Evolutionary conservation across 2,888 invertebrate genomes (phyloP).

Genomic region (Frankliniella fusca): DNA sequence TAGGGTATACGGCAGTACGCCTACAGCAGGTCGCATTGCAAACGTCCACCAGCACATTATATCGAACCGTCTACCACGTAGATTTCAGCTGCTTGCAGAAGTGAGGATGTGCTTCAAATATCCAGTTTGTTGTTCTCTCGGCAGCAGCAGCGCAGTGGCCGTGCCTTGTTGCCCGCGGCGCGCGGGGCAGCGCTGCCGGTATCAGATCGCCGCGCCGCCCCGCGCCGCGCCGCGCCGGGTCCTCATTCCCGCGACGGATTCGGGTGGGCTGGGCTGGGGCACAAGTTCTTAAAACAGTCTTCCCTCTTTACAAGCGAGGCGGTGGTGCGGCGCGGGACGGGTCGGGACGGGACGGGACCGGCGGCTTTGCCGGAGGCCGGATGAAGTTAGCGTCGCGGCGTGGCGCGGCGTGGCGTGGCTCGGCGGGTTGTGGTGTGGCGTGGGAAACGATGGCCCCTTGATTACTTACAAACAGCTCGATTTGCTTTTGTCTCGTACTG

Average conservation of each 20-base stretch:
- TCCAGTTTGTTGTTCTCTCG: too few relatives aligned
- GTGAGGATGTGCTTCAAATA: too few relatives aligned
- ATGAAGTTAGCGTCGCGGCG: background rate
- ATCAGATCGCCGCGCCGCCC: background rate
- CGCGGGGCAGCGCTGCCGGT: background rate
- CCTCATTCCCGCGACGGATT: background rate
- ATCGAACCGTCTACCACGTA: too few relatives aligned
- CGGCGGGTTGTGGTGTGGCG: background rate
- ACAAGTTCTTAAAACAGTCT: too few relatives aligned
- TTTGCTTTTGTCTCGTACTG: constrained; percentile 14
- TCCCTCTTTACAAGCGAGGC: too few relatives aligned
- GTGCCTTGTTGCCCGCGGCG: background rate
- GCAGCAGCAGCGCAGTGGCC: too few relatives aligned
- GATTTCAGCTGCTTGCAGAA: too few relatives aligned
- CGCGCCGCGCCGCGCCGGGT: background rate
- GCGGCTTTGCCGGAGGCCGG: background rate
- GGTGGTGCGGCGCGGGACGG: background rate
- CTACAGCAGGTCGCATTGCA: too few relatives aligned
- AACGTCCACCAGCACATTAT: too few relatives aligned
- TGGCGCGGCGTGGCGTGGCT: background rate
- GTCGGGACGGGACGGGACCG: background rate
- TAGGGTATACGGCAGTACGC: too few relatives aligned
- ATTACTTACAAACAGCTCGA: constrained; percentile 18
- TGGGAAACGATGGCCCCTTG: constrained; percentile 8
- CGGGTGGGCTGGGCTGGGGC: too few relatives aligned